A percentile compares a stretch with the other conserved stretches of the same genome.
These are phyloP conservation scores for Amyelois transitella DNA, from an alignment of 1,140 invertebrate species.

Conservation along the genomic window DNA sequence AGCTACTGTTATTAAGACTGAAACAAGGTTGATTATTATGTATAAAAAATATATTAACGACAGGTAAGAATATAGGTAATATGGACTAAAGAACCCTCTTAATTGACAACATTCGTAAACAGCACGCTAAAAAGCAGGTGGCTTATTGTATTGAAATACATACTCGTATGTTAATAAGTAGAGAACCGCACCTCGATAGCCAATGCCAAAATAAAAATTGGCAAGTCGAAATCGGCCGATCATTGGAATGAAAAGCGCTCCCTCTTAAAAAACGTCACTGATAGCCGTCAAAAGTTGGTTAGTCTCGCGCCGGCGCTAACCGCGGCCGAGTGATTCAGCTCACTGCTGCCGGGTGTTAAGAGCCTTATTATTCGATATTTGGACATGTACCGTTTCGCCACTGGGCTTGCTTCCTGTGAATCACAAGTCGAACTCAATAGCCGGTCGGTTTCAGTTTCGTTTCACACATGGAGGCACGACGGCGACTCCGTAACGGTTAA, in stretches of 20 bases:
- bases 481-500: constrained; percentile 1
- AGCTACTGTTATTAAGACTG: too few relatives aligned
- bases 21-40: too few relatives aligned
- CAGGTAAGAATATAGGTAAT: too few relatives aligned
- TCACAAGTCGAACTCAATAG: constrained; percentile 44
- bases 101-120: too few relatives aligned
- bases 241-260: constrained; percentile 21
- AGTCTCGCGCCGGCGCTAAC: constrained; percentile 56
- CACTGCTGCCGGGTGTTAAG: constrained; percentile 22
- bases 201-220: not conserved
- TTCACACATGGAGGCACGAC: constrained; percentile 25
- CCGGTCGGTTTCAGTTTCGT: constrained; percentile 30
- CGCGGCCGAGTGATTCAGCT: constrained; percentile 55
- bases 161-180: too few relatives aligned
- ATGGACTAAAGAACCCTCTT: too few relatives aligned
- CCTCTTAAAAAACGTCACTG: not conserved
- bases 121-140: too few relatives aligned
- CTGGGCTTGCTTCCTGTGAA: constrained; percentile 62
- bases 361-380: constrained; percentile 42
- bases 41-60: too few relatives aligned
- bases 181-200: too few relatives aligned
- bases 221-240: not conserved
- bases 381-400: constrained; percentile 61
- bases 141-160: too few relatives aligned
- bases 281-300: constrained; percentile 37